A percentile compares a stretch with the other conserved stretches of the same genome.
Conservation (phyloP, 2,797 vertebrate species). For the Oreortyx pictus region DNA sequence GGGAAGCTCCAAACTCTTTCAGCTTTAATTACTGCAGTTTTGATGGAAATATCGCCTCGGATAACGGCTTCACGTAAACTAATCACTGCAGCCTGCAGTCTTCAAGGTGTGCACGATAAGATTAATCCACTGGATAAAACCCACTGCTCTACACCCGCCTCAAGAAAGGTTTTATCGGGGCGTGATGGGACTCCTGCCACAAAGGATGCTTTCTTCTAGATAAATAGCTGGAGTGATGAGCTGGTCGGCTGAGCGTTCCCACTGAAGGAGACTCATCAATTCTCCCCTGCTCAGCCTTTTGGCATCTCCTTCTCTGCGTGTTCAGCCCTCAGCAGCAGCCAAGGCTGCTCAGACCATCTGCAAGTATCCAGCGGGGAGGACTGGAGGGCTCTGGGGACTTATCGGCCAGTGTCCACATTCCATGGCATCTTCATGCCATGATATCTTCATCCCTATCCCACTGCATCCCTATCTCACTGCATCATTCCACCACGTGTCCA, state of each 20-base stretch:
- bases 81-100: slow-evolving; percentile 22
- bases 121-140: slow-evolving; percentile 30
- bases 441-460: neutral
- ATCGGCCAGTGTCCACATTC: neutral
- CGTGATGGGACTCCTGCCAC: neutral
- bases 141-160: fast-evolving
- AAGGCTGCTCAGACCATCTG: fast-evolving
- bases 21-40: slow-evolving; percentile 69
- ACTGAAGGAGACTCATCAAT: neutral
- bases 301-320: fast-evolving
- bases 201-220: neutral
- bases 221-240: neutral
- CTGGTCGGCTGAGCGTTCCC: neutral
- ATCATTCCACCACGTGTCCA: too few relatives aligned
- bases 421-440: neutral
- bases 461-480: too few relatives aligned
- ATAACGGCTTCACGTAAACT: neutral
- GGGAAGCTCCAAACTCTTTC: slow-evolving; percentile 3
- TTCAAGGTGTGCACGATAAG: slow-evolving; percentile 14
- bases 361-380: neutral
- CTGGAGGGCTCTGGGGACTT: fast-evolving
- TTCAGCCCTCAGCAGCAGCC: neutral
- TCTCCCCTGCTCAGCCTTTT: neutral
- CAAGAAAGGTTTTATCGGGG: neutral
- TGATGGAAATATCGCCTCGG: slow-evolving; percentile 54